Evolutionary conservation across 2,888 invertebrate genomes (phyloP).

Genomic region (Idaea straminata): DNA sequence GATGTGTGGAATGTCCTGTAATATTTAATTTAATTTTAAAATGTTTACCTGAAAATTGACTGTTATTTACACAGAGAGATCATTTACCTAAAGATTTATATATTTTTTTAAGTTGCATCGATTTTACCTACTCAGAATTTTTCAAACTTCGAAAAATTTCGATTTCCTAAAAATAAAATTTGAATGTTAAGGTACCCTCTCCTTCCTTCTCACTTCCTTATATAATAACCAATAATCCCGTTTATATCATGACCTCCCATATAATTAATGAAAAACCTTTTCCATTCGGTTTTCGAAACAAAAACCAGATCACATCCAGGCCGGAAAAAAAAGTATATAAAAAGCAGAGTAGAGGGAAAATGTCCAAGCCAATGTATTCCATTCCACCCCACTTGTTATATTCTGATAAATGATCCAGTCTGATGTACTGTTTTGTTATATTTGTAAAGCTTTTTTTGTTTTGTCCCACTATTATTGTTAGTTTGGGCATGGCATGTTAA

Average conservation of each 20-base stretch:
- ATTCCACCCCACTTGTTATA: slow-evolving; percentile 72
- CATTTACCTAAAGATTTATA: too few species aligned
- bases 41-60: too few species aligned
- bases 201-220: too few species aligned
- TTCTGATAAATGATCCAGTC: slow-evolving; percentile 72
- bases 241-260: background rate
- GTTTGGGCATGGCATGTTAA: slow-evolving; percentile 2
- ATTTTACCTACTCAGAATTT: too few species aligned
- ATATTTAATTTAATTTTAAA: too few species aligned
- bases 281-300: background rate
- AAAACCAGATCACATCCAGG: slow-evolving; percentile 21
- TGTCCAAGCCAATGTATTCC: slow-evolving; percentile 62
- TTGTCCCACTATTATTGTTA: slow-evolving; percentile 16
- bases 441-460: slow-evolving; percentile 44
- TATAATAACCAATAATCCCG: background rate
- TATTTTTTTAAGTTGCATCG: too few species aligned
- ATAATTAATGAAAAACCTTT: slow-evolving; percentile 2
- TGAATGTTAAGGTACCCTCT: too few species aligned
- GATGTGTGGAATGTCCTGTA: too few species aligned
- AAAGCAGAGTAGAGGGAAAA: slow-evolving; percentile 44
- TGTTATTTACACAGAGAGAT: too few species aligned
- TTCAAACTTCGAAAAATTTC: too few species aligned
- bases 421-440: slow-evolving; percentile 51
- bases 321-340: slow-evolving; percentile 35
- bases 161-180: too few species aligned